phyloP scores from a whole-genome alignment of 1,140 invertebrate species.

The Steinernema feltiae region DNA sequence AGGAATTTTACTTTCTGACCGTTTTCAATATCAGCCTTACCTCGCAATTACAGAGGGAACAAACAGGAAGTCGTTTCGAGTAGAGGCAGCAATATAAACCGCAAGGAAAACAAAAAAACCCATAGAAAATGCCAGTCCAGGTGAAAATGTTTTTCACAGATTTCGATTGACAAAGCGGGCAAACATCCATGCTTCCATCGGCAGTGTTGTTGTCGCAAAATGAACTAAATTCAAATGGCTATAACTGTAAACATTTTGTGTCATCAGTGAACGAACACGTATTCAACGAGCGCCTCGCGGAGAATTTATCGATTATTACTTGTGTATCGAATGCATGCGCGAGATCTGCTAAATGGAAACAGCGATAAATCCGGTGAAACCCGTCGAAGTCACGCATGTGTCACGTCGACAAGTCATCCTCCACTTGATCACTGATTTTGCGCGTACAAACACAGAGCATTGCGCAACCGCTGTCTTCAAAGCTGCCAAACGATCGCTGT shows the following conservation, averaged over 20 bases:
- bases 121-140: slow-evolving; percentile 45
- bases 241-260: background rate
- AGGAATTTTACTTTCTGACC: slow-evolving; percentile 8
- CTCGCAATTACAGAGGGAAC: slow-evolving; percentile 40
- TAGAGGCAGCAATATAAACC: slow-evolving; percentile 49
- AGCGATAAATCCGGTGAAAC: too few species aligned
- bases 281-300: background rate
- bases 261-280: background rate
- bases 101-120: slow-evolving; percentile 50
- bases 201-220: background rate
- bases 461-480: background rate
- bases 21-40: slow-evolving; percentile 21
- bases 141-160: slow-evolving; percentile 39
- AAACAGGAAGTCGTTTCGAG: slow-evolving; percentile 27
- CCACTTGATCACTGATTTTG: too few species aligned
- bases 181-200: background rate
- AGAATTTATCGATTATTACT: background rate
- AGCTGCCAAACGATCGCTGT: background rate
- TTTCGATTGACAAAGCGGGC: slow-evolving; percentile 24
- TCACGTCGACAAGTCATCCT: too few species aligned
- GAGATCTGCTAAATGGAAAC: too few species aligned
- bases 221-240: background rate
- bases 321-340: too few species aligned
- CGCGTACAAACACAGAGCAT: too few species aligned
- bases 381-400: too few species aligned